phyloP scores from a whole-genome alignment of 2,797 vertebrate genomes.

The Periparus ater region DNA sequence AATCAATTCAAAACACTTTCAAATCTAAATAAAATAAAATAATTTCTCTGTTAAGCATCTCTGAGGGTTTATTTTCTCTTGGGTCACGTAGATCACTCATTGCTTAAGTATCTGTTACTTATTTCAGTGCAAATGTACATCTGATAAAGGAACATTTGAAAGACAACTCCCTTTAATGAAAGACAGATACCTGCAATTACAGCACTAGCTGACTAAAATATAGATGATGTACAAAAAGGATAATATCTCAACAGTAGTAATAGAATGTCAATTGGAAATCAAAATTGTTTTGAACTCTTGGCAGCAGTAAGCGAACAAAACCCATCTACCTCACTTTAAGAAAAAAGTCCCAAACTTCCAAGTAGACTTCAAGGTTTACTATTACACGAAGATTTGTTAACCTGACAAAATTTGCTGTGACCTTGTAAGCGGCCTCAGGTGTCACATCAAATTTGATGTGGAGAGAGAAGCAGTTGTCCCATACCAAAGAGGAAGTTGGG shows the following conservation, averaged over 20 bases:
- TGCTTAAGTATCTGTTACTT: not conserved
- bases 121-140: not conserved
- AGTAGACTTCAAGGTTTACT: not conserved
- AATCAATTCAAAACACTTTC: not conserved
- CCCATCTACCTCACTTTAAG: not conserved
- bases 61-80: not conserved
- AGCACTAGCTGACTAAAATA: slow-evolving; percentile 16
- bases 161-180: slow-evolving; percentile 3
- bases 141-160: slow-evolving; percentile 1
- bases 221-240: not conserved
- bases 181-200: not conserved
- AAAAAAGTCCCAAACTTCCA: not conserved
- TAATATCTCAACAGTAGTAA: not conserved
- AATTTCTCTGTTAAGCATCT: not conserved
- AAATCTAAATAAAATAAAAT: not conserved
- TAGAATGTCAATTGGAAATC: not conserved
- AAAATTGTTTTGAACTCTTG: not conserved
- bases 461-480: not conserved
- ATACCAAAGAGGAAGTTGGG: not conserved
- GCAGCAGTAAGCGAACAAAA: not conserved
- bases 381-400: not conserved
- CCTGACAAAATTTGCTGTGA: not conserved
- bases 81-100: not conserved
- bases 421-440: not conserved
- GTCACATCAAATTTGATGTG: not conserved